These are phyloP conservation scores for Pristionchus japonicus DNA, from an alignment of 2,888 invertebrate genomes.

Conservation along the genomic window DNA sequence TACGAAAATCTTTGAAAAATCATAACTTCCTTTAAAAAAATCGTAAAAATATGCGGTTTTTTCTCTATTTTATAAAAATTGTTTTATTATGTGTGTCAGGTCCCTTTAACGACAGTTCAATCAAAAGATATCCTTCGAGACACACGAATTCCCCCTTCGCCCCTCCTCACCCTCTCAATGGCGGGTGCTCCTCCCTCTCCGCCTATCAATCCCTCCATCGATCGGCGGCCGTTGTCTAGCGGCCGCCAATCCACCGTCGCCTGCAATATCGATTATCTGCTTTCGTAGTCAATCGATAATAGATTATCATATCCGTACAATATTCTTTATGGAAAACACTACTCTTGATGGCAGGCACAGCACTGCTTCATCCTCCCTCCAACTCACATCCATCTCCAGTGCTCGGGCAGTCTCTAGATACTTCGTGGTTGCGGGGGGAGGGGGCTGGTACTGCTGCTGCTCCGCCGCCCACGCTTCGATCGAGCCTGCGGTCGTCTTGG, in stretches of 20 bases:
- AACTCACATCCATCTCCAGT: constrained; percentile 26
- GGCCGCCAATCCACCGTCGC: constrained; percentile 36
- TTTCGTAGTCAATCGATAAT: no score
- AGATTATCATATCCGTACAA: neutral
- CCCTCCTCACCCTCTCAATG: neutral
- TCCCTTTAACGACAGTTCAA: no score
- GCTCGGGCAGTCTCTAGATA: neutral
- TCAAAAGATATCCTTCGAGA: no score
- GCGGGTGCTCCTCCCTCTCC: neutral
- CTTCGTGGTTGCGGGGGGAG: neutral
- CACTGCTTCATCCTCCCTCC: neutral
- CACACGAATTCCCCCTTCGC: no score
- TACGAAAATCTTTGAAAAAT: no score
- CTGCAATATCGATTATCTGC: no score
- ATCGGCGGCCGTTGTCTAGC: constrained; percentile 21
- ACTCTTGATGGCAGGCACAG: neutral
- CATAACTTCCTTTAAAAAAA: no score
- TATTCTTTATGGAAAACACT: neutral
- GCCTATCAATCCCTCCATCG: neutral
- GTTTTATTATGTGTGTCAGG: no score
- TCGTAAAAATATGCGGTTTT: no score
- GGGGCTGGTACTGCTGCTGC: neutral
- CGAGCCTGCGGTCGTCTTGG: neutral
- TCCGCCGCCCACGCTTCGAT: neutral
- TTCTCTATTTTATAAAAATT: no score